Percentiles rank a stretch among this genome's conserved stretches.
These are phyloP conservation scores for Crax fasciolata DNA, from an alignment of 2,797 vertebrate genomes.

Conservation along the genomic window DNA sequence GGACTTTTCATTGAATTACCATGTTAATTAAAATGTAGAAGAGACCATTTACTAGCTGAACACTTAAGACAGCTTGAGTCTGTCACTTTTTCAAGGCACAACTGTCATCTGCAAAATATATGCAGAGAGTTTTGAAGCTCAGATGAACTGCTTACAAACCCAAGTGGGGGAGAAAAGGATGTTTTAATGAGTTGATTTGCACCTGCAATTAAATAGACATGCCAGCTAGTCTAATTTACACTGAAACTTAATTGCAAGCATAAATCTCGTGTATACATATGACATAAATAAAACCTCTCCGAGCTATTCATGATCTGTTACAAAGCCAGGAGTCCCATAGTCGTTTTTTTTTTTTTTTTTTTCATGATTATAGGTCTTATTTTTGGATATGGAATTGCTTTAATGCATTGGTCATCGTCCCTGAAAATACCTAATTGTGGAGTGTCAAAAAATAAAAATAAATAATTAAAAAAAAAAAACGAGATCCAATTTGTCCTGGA, in stretches of 20 bases:
- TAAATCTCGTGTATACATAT: constrained; percentile 48
- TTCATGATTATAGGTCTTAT: neutral
- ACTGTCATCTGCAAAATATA: neutral
- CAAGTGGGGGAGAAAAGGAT: neutral
- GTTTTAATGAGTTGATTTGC: constrained; percentile 41
- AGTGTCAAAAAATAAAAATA: neutral
- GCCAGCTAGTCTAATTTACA: constrained; percentile 45
- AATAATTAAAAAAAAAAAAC: neutral
- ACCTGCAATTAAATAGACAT: constrained; percentile 58
- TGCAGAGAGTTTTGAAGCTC: neutral
- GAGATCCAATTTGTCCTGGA: neutral
- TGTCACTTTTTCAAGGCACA: neutral
- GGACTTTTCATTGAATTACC: neutral
- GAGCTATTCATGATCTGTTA: neutral
- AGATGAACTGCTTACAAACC: neutral
- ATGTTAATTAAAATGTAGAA: constrained; percentile 6
- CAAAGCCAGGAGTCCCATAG: neutral
- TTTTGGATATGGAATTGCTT: neutral
- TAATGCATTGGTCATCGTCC: neutral
- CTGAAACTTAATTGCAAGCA: constrained; percentile 55
- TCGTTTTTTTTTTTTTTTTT: neutral
- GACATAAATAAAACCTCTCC: constrained; percentile 28
- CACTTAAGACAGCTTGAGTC: neutral
- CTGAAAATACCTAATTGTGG: neutral
- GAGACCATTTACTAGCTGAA: neutral